Conservation (phyloP, 1,140 invertebrate genomes). For the Pogonomyrmex californicus region DNA sequence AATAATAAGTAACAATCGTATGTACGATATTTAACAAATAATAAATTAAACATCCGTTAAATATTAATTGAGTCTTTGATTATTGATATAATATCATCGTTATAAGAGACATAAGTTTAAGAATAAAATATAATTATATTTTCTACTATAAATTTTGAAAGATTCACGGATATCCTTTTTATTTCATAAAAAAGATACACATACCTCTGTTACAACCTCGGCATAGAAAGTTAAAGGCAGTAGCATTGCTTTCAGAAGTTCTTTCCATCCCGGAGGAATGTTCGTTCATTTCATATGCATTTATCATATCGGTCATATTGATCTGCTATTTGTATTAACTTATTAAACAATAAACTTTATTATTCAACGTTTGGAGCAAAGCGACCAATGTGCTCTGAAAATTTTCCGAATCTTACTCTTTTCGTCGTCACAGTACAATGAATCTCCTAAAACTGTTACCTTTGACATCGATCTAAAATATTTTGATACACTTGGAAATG, state of each 20-base stretch:
- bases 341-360: neutral
- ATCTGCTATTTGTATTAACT: neutral
- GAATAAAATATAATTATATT: neutral
- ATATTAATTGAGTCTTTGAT: too few species aligned
- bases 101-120: neutral
- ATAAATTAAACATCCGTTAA: too few species aligned
- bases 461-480: neutral
- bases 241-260: neutral
- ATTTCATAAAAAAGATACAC: neutral
- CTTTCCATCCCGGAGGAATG: too few species aligned
- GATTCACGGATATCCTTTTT: neutral
- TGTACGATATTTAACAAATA: too few species aligned
- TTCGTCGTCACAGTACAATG: neutral
- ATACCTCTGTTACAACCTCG: neutral
- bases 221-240: neutral
- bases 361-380: neutral
- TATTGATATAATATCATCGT: neutral
- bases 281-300: too few species aligned
- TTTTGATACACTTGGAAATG: neutral
- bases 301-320: too few species aligned
- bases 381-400: neutral
- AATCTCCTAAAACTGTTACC: neutral
- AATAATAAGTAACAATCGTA: neutral
- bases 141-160: neutral
- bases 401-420: neutral